Evolutionary conservation across 1,140 invertebrate genomes (phyloP), one percentile per base, ranked within the genome.

Genomic region (Zaprionus ghesquierei): DNA sequence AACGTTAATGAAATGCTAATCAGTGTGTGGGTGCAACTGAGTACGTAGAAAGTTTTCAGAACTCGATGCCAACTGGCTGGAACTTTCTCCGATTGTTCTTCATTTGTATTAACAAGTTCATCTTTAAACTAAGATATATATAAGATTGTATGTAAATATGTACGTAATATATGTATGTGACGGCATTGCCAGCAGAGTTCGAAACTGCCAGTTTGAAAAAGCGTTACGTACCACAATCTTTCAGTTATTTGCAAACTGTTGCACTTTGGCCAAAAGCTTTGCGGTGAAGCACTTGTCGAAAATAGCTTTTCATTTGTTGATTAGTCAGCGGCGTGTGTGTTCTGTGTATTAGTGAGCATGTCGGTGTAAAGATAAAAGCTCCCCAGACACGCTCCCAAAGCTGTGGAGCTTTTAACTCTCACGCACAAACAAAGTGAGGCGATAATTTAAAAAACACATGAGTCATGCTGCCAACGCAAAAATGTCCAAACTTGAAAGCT

Each of bases 391-490:
- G 15, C 71, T 75, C 71, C 65, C 46, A 53, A 51, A 65, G 41
- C n/a, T 38, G 0, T 5, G 41, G 20, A 80, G 79, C 77, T 74
- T 80, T 33, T 8, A 51, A 46, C 51, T 58, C 44, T 23, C n/a
- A 27, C 41, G 41, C 20, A 22, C 23, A 31, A 22, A 23, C 35
- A 61, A 23, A 60, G 13, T 58, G 66, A 29, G 27, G 65, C 44
- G 75, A 65, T 68, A 29, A 15, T 72, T 54, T 63, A 38, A 79
- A 68, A 84, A 89, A 80, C 20, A 27, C 79, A 80, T 89, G 84
- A 89, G 84, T 89, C 84, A 89, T 59, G 79, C 66, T 89, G 79
- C 81, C 68, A 70, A 66, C 59, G 54, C 54, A 68, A 74, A 81
- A 82, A 73, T 62, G 61, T 50, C 62, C 64, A 65, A 81, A 76